Conservation (phyloP, 2,113 vertebrate species). For the Neolamprologus variostigma region DNA sequence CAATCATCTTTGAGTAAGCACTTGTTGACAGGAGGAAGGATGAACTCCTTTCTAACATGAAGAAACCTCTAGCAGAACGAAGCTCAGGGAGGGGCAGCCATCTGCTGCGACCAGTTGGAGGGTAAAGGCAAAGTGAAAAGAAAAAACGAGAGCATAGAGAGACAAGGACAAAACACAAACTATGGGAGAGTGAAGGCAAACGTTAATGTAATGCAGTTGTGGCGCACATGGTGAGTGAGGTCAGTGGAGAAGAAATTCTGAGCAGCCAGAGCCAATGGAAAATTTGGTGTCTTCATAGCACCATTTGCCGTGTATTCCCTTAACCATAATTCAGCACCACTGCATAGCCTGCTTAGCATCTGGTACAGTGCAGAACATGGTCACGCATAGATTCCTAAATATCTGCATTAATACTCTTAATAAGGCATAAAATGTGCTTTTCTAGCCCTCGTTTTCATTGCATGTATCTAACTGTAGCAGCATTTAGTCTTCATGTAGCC, state of each 20-base stretch:
- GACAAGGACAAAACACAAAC: not conserved
- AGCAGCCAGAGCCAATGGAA: not conserved
- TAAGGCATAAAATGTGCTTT: not conserved
- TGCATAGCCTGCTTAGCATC: constrained; percentile 7
- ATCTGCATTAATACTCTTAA: not conserved
- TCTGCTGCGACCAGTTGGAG: not conserved
- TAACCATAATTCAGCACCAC: not conserved
- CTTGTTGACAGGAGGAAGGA: not conserved
- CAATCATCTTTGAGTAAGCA: not conserved
- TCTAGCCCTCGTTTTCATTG: not conserved
- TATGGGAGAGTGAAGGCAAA: not conserved
- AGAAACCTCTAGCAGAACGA: not conserved
- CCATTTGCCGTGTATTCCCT: not conserved
- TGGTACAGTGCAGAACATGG: not conserved
- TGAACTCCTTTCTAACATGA: not conserved
- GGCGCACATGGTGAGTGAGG: not conserved
- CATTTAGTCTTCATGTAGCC: not conserved
- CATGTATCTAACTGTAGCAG: not conserved
- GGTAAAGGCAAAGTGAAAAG: not conserved
- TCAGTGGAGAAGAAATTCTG: not conserved
- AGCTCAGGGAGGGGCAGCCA: not conserved
- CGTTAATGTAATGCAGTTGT: not conserved
- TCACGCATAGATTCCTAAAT: not conserved
- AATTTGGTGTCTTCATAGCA: not conserved
- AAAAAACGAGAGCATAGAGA: not conserved